Evolutionary conservation across 2,888 invertebrate genomes (phyloP).

Genomic region (Lamellibrachia satsuma): DNA sequence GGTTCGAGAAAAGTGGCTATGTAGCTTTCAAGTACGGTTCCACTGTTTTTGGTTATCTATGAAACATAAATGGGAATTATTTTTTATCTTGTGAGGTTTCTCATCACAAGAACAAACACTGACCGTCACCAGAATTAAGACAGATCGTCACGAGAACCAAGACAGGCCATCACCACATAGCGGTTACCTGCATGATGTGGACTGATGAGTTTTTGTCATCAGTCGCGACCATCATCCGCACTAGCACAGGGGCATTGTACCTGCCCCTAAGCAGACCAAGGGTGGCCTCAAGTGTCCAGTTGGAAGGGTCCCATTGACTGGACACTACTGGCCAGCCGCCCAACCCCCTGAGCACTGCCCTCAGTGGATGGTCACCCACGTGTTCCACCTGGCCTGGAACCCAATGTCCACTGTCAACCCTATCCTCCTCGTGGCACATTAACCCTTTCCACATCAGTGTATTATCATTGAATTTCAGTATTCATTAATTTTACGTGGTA

Average conservation of each 20-base stretch:
- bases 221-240: conserved; percentile 61
- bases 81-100: background rate
- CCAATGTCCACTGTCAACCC: background rate
- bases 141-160: background rate
- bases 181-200: conserved; percentile 57
- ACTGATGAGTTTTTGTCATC: conserved; percentile 61
- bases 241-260: conserved; percentile 78
- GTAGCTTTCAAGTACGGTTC: too few species aligned
- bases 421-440: background rate
- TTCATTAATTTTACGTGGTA: too few species aligned
- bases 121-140: background rate
- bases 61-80: background rate
- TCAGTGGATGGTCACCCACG: conserved; percentile 76
- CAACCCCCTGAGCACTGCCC: conserved; percentile 72
- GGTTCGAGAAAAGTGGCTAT: too few species aligned
- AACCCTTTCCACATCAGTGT: background rate
- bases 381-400: conserved; percentile 76
- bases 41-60: too few species aligned
- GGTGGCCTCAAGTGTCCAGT: conserved; percentile 60
- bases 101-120: background rate
- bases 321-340: conserved; percentile 88
- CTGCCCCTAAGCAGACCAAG: conserved; percentile 48
- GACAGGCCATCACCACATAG: background rate
- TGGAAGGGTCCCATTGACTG: conserved; percentile 28
- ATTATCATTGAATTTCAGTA: too few species aligned